Evolutionary conservation across 2,888 invertebrate genomes (phyloP), one percentile per base, ranked within the genome.

Genomic region (Lamellibrachia columna): DNA sequence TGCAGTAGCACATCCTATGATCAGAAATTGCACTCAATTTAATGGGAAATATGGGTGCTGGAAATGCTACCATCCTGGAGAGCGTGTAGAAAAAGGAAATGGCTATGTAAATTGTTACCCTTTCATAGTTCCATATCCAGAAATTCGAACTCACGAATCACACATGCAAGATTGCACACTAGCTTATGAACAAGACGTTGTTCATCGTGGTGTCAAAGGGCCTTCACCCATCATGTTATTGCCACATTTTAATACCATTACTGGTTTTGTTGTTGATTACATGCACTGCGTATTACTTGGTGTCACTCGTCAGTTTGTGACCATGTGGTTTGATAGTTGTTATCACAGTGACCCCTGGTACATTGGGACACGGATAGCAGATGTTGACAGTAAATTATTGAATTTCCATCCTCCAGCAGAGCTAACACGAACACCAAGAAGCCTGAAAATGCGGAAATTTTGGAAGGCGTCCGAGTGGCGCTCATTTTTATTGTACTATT

Each of bases 281-380:
- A 94, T 95, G 94, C 94, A 95, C 92, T 94, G 94, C 90, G 94
- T 94, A 9, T 92, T 94, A 40, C 94, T 94, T 58, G 94, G 95
- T 40, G 93, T 94, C 22, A 92, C 93, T n/a, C 93, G 93, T 92
- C 92, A 93, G 92, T 52, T 94, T 15, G 75, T 93, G 22, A 91
- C 90, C 22, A 40, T 94, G 40, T 95, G 94, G 94, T 93, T 94
- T 91, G 93, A 93, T 92, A 93, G 53, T 60, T 22, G 91, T 0
- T 90, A 93, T 52, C 92, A 91, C 58, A 92, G 92, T 52, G 92
- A 92, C 91, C 40, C 53, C 11, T 94, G 91, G 75, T 93, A 53
- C 7, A n/a, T 92, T 22, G n/a, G 58, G 55, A 93, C 93, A 28
- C 9, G 7, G 3, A 53, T 92, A 8, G 58, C n/a, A 8, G 91